Evolutionary conservation across 2,113 vertebrate species (phyloP).

Genomic region (Ammospiza caudacuta): DNA sequence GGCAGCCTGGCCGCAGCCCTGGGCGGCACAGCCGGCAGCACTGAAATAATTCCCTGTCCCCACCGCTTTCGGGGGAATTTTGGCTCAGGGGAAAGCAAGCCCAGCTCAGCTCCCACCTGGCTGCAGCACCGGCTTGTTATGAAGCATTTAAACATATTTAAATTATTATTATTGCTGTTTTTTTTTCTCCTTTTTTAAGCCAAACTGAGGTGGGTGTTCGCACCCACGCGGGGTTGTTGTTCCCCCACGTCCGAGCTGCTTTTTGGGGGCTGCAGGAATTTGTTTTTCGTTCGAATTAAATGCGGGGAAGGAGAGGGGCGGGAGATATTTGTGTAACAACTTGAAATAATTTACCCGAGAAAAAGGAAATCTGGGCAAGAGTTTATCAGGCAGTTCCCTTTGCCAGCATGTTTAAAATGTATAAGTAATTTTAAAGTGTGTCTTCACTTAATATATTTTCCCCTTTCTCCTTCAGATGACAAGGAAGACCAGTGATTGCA

Average conservation of each 20-base stretch:
- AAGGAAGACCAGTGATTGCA: conserved; percentile 73
- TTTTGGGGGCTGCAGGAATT: not conserved
- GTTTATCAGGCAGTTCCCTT: conserved; percentile 75
- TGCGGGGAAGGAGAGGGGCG: not conserved
- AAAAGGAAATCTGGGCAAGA: conserved; percentile 73
- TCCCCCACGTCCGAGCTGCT: not conserved
- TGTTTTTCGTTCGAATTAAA: conserved; percentile 28
- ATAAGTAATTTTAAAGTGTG: conserved; percentile 81
- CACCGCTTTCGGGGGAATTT: not conserved
- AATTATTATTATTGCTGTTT: rapidly evolving
- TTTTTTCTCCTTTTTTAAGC: not conserved
- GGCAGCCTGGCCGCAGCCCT: not conserved
- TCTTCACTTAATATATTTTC: conserved; percentile 83
- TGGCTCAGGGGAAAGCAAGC: not conserved
- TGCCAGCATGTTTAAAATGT: conserved; percentile 77
- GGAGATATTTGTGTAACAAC: conserved; percentile 29
- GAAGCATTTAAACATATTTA: not conserved
- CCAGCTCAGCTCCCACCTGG: not conserved
- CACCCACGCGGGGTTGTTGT: not conserved
- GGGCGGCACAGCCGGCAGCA: no score
- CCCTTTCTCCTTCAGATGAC: conserved; percentile 78
- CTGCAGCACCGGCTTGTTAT: not conserved
- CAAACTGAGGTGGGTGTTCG: not conserved
- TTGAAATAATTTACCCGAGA: conserved; percentile 69
- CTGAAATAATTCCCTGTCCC: not conserved